Base-by-base conservation (phyloP, 92 coral and sea anemone genomes). In the Phenganax stokvisi region DNA sequence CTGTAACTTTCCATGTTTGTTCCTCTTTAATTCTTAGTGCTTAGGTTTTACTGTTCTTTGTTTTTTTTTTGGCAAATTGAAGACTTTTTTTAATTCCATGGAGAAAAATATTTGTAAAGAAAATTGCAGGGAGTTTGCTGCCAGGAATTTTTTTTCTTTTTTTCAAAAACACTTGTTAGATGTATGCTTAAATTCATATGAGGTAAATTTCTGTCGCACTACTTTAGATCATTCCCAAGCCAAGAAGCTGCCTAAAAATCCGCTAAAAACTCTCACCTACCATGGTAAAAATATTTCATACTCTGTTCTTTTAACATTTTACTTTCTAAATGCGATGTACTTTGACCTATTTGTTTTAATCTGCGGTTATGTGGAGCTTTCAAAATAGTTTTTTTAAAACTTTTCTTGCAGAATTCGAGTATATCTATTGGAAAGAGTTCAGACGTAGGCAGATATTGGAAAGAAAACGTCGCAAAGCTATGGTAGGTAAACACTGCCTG, bases 341-440 rank as follows among this genome's bases (percentile, higher is more conserved):
- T 27, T 16, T 74, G 47, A 37, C 5, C 3, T 37, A 37, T 37
- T 37, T 37, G 25, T 37, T 37, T 37, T 37, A 37, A 37, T 37
- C 47, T 5, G 47, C 47, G 47, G 47, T 37, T 37, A 37, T 37
- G 47, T 37, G 5, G 47, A 37, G 47, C 47, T 37, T 37, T 37
- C 2, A 37, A 37, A 37, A 37, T 59, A 53, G 55, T 44, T 20
- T 30, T 37, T 53, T 44, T 57, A 16, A 37, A 6, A 47, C 63
- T 27, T 75, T 78, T 71, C 27, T 85, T 75, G 25, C 81, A 93
- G 97, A 93, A 67, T 93, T 93, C 84, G 97, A 93, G 77, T 91
- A 93, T 71, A 86, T 93, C 37, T 93, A 87, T 81, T 93, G 97
- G 97, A 78, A 88, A 54, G 97, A 93, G 76, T 91, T 87, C 85